Evolutionary conservation across 1,140 invertebrate species (phyloP).

Genomic region (Ceratina japonica): DNA sequence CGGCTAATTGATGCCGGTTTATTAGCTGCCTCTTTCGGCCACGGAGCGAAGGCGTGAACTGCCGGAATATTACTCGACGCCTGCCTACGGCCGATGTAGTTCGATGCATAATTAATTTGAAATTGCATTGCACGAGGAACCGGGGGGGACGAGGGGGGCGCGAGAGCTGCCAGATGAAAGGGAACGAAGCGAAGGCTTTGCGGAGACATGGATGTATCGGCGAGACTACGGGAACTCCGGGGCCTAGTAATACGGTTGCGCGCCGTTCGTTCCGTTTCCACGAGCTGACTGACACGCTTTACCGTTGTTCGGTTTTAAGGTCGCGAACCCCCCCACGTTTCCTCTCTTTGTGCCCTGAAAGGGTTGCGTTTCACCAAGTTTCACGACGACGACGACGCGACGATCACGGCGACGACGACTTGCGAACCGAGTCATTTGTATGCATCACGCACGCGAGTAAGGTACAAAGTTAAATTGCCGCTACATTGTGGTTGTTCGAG

Average conservation of each 20-base stretch:
- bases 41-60: constrained; percentile 65
- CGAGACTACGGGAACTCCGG: neutral
- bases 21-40: constrained; percentile 74
- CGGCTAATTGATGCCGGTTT: constrained; percentile 75
- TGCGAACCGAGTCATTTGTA: constrained; percentile 54
- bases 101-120: constrained; percentile 74
- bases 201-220: constrained; percentile 6
- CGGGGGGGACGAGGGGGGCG: neutral
- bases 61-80: constrained; percentile 69
- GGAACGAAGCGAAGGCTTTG: neutral
- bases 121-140: constrained; percentile 56
- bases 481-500: constrained; percentile 55
- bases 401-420: constrained; percentile 5
- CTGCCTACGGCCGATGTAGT: constrained; percentile 49
- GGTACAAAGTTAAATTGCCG: constrained; percentile 69
- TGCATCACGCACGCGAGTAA: constrained; percentile 59
- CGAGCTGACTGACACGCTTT: constrained; percentile 47
- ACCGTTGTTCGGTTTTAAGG: constrained; percentile 54
- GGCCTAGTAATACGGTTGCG: constrained; percentile 20
- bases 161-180: constrained; percentile 8
- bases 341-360: neutral
- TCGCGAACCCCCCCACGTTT: constrained; percentile 15
- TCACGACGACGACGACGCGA: constrained; percentile 9
- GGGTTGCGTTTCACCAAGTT: constrained; percentile 47
- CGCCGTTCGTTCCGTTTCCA: constrained; percentile 24